Evolutionary conservation across 2,113 vertebrate genomes (phyloP).

Genomic region (Emydura subglobosa): DNA sequence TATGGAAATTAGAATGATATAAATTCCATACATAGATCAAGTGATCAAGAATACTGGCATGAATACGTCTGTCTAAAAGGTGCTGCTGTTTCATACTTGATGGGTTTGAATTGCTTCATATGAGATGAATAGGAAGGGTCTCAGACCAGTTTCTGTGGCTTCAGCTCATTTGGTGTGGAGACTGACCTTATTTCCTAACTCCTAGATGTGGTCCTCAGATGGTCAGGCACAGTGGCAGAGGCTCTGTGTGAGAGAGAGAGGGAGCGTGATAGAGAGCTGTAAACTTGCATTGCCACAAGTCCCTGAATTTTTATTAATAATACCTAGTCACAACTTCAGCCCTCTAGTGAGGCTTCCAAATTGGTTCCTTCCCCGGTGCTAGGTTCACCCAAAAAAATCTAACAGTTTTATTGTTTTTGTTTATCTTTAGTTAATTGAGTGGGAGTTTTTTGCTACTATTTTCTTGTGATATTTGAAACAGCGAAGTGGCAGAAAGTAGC

Average conservation of each 20-base stretch:
- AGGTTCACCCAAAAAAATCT: background rate
- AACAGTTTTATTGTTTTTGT: accelerated
- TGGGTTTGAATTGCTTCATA: conserved; percentile 31
- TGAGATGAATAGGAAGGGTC: conserved; percentile 8
- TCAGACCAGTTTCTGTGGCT: conserved; percentile 46
- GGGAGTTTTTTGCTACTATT: background rate
- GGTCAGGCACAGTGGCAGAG: accelerated
- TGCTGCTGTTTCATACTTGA: conserved; percentile 31
- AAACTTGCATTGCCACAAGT: background rate
- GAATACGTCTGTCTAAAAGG: conserved; percentile 56
- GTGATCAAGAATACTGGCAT: conserved; percentile 52
- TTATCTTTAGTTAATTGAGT: background rate
- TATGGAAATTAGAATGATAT: conserved; percentile 40
- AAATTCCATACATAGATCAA: conserved; percentile 66
- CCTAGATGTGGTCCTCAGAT: background rate
- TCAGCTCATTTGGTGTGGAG: background rate
- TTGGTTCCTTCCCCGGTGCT: background rate
- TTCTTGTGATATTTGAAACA: background rate
- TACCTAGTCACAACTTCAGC: background rate
- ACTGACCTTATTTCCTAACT: background rate
- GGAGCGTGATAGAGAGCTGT: background rate
- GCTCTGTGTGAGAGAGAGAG: background rate
- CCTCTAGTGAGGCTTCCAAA: background rate
- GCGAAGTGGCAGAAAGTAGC: background rate
- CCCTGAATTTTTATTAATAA: background rate